Conservation (phyloP, 2,888 invertebrate species). For the Panorpa germanica region DNA sequence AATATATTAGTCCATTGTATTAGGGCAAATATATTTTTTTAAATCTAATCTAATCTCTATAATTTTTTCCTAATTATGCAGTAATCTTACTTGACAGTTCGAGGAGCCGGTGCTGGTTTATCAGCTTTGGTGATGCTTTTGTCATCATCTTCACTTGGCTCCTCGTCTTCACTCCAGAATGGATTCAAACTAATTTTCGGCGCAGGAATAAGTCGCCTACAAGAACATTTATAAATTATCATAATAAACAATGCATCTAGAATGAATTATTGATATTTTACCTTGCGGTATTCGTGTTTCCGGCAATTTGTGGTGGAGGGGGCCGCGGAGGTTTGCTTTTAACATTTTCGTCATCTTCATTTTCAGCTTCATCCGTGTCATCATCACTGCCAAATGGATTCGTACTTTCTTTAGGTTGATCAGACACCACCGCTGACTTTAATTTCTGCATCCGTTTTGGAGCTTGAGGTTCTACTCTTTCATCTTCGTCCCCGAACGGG, state of each 20-base stretch:
- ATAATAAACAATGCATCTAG: too few relatives aligned
- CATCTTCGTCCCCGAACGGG: conserved; percentile 60
- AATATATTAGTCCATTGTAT: too few relatives aligned
- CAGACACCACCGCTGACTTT: conserved; percentile 12
- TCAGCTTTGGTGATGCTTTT: too few relatives aligned
- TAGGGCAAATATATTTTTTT: too few relatives aligned
- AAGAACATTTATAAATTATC: too few relatives aligned
- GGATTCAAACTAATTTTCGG: conserved; percentile 42
- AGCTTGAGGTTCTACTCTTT: conserved; percentile 18
- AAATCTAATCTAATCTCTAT: too few relatives aligned
- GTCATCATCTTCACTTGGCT: conserved; percentile 34
- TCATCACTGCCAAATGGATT: conserved; percentile 53
- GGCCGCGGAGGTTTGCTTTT: conserved; percentile 22
- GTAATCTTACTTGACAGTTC: too few relatives aligned
- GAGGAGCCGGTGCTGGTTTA: too few relatives aligned
- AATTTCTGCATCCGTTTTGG: conserved; percentile 12
- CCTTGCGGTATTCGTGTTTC: too few relatives aligned
- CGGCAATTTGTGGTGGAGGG: conserved; percentile 25
- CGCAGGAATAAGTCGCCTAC: too few relatives aligned
- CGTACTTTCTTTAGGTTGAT: conserved; percentile 13
- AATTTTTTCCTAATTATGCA: too few relatives aligned
- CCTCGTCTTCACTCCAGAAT: conserved; percentile 54
- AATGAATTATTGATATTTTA: too few relatives aligned
- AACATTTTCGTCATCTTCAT: conserved; percentile 13
- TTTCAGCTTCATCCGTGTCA: conserved; percentile 34